Evolutionary conservation across 1,140 invertebrate species (phyloP).

Genomic region (Nymphalis io): DNA sequence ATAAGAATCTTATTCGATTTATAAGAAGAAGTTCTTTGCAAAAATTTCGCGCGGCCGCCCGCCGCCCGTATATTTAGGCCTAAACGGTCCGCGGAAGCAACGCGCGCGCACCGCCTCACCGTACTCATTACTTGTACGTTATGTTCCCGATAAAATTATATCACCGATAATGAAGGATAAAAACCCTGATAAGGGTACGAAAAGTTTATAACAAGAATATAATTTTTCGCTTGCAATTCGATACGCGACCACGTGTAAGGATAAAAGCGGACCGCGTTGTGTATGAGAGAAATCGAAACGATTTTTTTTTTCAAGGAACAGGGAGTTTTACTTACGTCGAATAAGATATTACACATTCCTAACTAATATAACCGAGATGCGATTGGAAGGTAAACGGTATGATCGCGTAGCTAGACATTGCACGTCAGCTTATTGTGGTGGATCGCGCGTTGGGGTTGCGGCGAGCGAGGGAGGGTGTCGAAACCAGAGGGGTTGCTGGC

Average conservation of each 20-base stretch:
- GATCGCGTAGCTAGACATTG: neutral
- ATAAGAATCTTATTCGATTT: slow-evolving; percentile 69
- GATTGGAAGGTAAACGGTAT: neutral
- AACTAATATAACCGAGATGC: neutral
- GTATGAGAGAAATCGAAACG: neutral
- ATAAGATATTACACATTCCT: too few species aligned
- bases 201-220: slow-evolving; percentile 32
- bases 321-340: neutral
- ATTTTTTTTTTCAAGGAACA: slow-evolving; percentile 1
- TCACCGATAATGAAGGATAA: slow-evolving; percentile 47
- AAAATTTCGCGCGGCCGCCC: slow-evolving; percentile 58
- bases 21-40: slow-evolving; percentile 49
- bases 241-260: slow-evolving; percentile 32
- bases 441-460: slow-evolving; percentile 7
- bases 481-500: slow-evolving; percentile 8
- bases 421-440: slow-evolving; percentile 14
- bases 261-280: neutral
- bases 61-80: slow-evolving; percentile 63
- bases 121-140: slow-evolving; percentile 41
- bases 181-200: slow-evolving; percentile 47
- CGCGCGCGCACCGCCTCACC: slow-evolving; percentile 48
- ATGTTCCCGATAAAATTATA: slow-evolving; percentile 42
- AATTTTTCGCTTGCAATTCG: slow-evolving; percentile 33
- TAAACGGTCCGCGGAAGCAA: slow-evolving; percentile 37
- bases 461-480: slow-evolving; percentile 21